Evolutionary conservation across 2,797 vertebrate genomes (phyloP).

Genomic region (Parotocinclus haroldoi): DNA sequence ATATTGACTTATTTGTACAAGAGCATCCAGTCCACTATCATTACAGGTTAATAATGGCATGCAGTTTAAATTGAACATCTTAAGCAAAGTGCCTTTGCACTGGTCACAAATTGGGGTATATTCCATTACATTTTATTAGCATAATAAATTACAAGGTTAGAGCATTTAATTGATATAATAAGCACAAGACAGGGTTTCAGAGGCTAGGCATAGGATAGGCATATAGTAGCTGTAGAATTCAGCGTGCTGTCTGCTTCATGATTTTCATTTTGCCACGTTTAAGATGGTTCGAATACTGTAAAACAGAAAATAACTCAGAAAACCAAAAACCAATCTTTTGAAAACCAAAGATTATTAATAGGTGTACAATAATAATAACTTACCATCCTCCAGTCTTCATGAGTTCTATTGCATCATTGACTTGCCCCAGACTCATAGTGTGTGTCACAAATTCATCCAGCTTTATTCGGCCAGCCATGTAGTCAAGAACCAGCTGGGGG

Average conservation of each 20-base stretch:
- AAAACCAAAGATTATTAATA: not conserved
- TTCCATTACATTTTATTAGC: too few relatives aligned
- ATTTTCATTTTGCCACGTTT: constrained; percentile 37
- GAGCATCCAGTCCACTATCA: too few relatives aligned
- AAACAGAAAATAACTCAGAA: constrained; percentile 24
- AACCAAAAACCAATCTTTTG: not conserved
- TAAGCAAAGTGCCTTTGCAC: too few relatives aligned
- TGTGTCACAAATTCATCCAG: constrained; percentile 85
- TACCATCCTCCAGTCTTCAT: constrained; percentile 80
- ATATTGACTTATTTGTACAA: too few relatives aligned
- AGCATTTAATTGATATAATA: too few relatives aligned
- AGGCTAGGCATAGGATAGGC: not conserved
- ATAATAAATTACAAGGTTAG: too few relatives aligned
- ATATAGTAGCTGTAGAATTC: not conserved
- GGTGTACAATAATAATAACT: constrained; percentile 34
- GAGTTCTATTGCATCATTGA: constrained; percentile 82
- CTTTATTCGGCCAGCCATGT: constrained; percentile 78
- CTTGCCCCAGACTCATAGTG: constrained; percentile 70
- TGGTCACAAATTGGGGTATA: too few relatives aligned
- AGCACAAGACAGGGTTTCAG: too few relatives aligned
- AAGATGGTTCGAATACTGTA: constrained; percentile 49
- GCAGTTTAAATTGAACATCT: too few relatives aligned
- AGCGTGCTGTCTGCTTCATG: not conserved
- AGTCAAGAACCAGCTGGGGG: constrained; percentile 74
- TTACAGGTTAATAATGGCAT: too few relatives aligned